Percentiles rank a stretch among this genome's conserved stretches.
Conservation (phyloP, 2,113 vertebrate species). For the Alces alces region DNA sequence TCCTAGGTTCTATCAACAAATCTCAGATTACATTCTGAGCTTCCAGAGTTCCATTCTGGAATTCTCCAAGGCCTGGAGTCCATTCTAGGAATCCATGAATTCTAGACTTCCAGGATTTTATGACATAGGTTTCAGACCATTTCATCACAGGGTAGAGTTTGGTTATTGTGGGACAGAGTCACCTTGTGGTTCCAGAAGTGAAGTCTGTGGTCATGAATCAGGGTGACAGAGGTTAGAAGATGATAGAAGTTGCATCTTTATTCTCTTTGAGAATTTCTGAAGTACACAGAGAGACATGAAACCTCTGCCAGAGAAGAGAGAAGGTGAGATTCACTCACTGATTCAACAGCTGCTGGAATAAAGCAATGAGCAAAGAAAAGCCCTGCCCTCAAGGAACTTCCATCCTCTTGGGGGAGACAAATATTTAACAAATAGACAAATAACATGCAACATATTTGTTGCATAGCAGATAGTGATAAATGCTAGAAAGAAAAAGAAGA, state of each 20-base stretch:
- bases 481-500: not conserved
- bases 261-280: not conserved
- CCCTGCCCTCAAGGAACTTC: not conserved
- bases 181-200: not conserved
- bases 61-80: not conserved
- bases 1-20: not conserved
- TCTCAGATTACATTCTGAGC: not conserved
- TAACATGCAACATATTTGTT: not conserved
- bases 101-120: not conserved
- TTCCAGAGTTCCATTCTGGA: not conserved
- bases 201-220: not conserved
- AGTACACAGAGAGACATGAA: not conserved
- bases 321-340: not conserved
- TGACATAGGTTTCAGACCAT: not conserved
- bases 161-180: not conserved
- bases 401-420: not conserved
- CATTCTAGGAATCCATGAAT: not conserved
- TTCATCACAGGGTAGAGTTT: not conserved
- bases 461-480: not conserved
- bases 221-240: not conserved
- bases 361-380: not conserved
- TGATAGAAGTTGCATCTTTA: not conserved
- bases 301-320: not conserved
- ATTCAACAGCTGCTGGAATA: not conserved
- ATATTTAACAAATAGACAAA: not conserved